Evolutionary conservation across 2,888 invertebrate genomes (phyloP), one percentile per base, ranked within the genome.

Genomic region (Ophion ventricosus): DNA sequence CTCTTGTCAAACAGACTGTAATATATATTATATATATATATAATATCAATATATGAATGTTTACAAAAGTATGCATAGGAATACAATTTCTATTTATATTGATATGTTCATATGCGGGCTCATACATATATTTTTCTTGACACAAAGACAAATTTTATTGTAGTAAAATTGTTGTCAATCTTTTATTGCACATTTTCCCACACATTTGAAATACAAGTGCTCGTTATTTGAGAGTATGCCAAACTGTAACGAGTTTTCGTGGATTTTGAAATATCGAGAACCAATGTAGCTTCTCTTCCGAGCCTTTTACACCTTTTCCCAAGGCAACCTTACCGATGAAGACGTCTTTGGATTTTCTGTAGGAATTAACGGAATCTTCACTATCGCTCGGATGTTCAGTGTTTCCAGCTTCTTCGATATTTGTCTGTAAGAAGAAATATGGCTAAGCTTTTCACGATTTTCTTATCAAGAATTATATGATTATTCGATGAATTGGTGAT

Each of bases 251-350:
- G n/a, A 93, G 90, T 85, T 92, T 93, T 75, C 93, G 88, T 0
- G 93, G 93, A 87, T 92, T 93, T 84, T 93, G 93, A 17, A 93
- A 85, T 1, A 93, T 91, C 2, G 93, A 92, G 77, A 93, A 92
- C 93, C 93, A 93, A 73, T 93, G 93, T 2, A 93, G 81, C 49
- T 92, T 89, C 76, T 93, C 92, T 0, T 91, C 91, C 5, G 91
- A 87, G 20, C 92, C 93, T 54, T 92, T 90, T 0, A 93, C 93
- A n/a, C 93, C 92, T 83, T 92, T 93, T 23, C 93, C 93, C 29
- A 93, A 87, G 5, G 93, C 93, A 0, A 93, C 91, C 88, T 93
- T 93, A 0, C 93, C 93, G 23, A 93, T 87, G 43, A 78, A 90
- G 74, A 91, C 73, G 57, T 92, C 92, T 67, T 89, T 90, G 11